Percentiles rank a stretch among this genome's conserved stretches.
phyloP scores from a whole-genome alignment of 1,140 invertebrate genomes.

The Nixonia krombeini region DNA sequence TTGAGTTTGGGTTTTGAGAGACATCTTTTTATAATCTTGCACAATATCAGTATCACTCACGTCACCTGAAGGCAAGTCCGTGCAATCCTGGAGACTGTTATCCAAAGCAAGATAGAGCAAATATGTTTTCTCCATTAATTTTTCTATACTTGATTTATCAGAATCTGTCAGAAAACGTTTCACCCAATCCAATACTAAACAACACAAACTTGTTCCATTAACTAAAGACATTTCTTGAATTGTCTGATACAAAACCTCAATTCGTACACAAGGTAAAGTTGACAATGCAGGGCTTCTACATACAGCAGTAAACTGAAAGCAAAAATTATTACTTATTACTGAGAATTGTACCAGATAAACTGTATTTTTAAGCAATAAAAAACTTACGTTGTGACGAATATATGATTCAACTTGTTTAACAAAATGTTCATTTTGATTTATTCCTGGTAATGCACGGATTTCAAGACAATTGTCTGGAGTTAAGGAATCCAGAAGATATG shows the following conservation, averaged over 20 bases:
- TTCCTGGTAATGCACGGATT: constrained; percentile 78
- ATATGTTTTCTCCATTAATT: constrained; percentile 77
- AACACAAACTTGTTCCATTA: constrained; percentile 75
- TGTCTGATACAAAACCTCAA: constrained; percentile 78
- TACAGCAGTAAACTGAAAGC: constrained; percentile 75
- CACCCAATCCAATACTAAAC: constrained; percentile 80
- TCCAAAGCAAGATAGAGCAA: constrained; percentile 83
- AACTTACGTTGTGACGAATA: constrained; percentile 79
- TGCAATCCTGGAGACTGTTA: constrained; percentile 85
- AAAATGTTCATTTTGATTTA: constrained; percentile 76
- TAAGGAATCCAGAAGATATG: constrained; percentile 79
- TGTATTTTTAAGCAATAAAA: not conserved
- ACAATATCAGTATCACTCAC: constrained; percentile 82
- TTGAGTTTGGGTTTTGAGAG: constrained; percentile 71
- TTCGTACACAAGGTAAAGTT: constrained; percentile 76
- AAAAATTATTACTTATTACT: too few species aligned
- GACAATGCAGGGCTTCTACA: constrained; percentile 74
- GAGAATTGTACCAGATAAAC: too few species aligned
- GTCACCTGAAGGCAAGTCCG: constrained; percentile 78
- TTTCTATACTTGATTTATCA: constrained; percentile 64
- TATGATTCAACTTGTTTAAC: constrained; percentile 78
- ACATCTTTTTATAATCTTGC: constrained; percentile 85
- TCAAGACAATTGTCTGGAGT: constrained; percentile 80
- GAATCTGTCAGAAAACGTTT: constrained; percentile 71
- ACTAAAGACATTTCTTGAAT: constrained; percentile 76